Conservation (phyloP, 2,888 invertebrate species). For the Cerastis leucographa region DNA sequence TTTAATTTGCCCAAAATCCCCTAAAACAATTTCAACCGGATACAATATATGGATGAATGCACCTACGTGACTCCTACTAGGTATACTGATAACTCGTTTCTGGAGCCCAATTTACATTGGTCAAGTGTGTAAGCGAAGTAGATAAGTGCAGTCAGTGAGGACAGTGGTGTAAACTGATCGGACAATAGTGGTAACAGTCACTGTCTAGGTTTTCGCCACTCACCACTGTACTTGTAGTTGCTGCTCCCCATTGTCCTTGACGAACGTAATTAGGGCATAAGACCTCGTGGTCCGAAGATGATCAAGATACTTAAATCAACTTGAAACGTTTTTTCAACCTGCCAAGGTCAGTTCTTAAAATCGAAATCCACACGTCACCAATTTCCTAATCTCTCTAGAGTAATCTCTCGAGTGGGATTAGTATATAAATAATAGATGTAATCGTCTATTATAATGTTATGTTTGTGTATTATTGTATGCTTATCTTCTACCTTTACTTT, state of each 20-base stretch:
- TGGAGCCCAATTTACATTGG: background rate
- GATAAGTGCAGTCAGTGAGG: background rate
- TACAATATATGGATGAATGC: background rate
- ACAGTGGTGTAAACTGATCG: background rate
- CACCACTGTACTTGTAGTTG: background rate
- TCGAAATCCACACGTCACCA: background rate
- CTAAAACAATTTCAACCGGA: background rate
- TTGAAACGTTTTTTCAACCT: background rate
- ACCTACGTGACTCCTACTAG: too few species aligned
- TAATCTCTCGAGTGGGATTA: background rate
- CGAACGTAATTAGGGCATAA: background rate
- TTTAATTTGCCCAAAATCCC: background rate
- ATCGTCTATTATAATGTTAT: background rate
- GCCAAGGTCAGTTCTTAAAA: background rate
- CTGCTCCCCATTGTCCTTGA: background rate
- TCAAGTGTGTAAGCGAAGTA: background rate
- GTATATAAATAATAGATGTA: background rate
- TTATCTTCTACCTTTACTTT: conserved; percentile 12
- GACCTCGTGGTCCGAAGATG: background rate
- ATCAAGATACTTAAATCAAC: background rate
- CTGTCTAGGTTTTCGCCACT: background rate
- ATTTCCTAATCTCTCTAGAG: background rate
- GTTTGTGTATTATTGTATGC: background rate
- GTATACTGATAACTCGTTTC: too few species aligned
- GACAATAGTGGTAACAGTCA: background rate